Percentiles rank a stretch among this genome's conserved stretches.
Evolutionary conservation across 1,140 invertebrate species (phyloP).

Genomic region (Calosoma granatense): DNA sequence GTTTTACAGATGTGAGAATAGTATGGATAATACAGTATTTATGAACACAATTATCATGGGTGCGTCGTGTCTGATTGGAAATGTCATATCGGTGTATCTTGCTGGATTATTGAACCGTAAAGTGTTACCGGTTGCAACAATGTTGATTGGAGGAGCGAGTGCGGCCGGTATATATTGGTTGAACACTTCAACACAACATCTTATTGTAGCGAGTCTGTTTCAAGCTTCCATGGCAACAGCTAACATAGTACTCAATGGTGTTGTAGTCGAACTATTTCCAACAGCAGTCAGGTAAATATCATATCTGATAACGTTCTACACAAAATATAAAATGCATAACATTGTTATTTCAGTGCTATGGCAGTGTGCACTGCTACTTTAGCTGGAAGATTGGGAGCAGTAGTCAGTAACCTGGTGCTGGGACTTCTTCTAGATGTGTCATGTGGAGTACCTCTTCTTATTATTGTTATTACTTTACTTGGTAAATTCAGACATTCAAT

Average conservation of each 20-base stretch:
- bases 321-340: too few relatives aligned
- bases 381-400: conserved; percentile 42
- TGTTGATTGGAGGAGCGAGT: conserved; percentile 38
- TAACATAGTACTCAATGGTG: conserved; percentile 43
- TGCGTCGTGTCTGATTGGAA: conserved; percentile 35
- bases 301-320: conserved; percentile 5
- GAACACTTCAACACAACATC: conserved; percentile 36
- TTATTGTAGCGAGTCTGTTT: conserved; percentile 43
- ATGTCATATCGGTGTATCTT: conserved; percentile 33
- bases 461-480: conserved; percentile 35
- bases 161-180: conserved; percentile 41
- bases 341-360: conserved; percentile 31
- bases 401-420: conserved; percentile 43
- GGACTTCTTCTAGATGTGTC: conserved; percentile 41
- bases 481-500: too few relatives aligned
- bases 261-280: conserved; percentile 45
- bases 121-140: conserved; percentile 34
- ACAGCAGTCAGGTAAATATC: conserved; percentile 33
- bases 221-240: conserved; percentile 43
- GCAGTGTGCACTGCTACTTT: conserved; percentile 40
- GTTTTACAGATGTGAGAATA: conserved; percentile 21
- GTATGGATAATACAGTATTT: conserved; percentile 35
- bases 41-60: conserved; percentile 40
- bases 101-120: conserved; percentile 26
- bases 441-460: conserved; percentile 41